A percentile compares a stretch with the other conserved stretches of the same genome.
Conservation (phyloP, 2,888 invertebrate species). For the Mythimna albipuncta region DNA sequence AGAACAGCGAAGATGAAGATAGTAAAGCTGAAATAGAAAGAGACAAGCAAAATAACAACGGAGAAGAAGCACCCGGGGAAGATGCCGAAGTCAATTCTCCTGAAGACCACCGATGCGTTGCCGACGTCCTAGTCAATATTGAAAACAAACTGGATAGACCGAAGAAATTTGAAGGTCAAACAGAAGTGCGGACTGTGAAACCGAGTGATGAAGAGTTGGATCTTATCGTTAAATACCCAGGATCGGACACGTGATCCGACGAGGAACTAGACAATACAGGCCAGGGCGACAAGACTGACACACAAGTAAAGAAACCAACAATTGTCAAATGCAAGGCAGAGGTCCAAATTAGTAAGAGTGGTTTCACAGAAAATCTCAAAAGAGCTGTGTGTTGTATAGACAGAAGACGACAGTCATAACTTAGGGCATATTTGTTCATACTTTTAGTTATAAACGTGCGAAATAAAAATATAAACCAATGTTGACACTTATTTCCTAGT, state of each 20-base stretch:
- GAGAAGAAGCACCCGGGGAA: constrained; percentile 70
- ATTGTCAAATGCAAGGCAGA: constrained; percentile 76
- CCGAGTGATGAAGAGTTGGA: constrained; percentile 86
- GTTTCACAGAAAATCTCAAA: constrained; percentile 86
- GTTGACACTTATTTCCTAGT: constrained; percentile 43
- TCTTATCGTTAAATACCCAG: constrained; percentile 87
- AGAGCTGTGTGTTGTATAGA: constrained; percentile 88
- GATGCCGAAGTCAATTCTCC: constrained; percentile 80
- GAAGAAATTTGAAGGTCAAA: constrained; percentile 82
- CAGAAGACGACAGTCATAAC: constrained; percentile 84
- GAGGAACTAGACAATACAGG: constrained; percentile 75
- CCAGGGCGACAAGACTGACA: constrained; percentile 82
- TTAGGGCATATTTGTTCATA: constrained; percentile 48
- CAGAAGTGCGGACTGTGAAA: constrained; percentile 80
- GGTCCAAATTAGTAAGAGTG: constrained; percentile 81
- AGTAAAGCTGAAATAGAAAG: constrained; percentile 80
- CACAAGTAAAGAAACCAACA: constrained; percentile 70
- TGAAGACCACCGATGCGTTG: constrained; percentile 81
- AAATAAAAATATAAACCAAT: constrained; percentile 47
- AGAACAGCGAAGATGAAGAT: constrained; percentile 85
- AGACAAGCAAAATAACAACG: constrained; percentile 83
- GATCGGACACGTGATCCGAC: constrained; percentile 90
- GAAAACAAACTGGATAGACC: constrained; percentile 85
- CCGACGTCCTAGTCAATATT: constrained; percentile 86
- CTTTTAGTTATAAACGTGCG: constrained; percentile 44